phyloP scores from a whole-genome alignment of 2,113 vertebrate genomes.

The Piaya cayana region DNA sequence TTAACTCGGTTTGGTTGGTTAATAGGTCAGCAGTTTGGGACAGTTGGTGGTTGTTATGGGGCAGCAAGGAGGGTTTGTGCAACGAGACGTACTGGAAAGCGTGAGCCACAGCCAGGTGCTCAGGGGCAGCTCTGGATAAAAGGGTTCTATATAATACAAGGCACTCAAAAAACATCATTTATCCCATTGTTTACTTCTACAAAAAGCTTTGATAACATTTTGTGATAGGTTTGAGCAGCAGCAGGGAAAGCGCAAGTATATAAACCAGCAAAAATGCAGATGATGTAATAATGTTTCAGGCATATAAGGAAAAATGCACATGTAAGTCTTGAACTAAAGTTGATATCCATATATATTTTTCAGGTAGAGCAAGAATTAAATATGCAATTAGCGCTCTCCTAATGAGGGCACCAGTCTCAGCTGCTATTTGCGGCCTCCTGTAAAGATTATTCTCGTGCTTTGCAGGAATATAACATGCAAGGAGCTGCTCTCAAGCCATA shows the following conservation, averaged over 20 bases:
- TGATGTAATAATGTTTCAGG: background rate
- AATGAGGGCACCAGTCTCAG: background rate
- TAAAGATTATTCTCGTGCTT: background rate
- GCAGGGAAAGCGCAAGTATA: background rate
- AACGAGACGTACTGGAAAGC: background rate
- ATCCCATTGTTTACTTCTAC: background rate
- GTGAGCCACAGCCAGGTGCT: background rate
- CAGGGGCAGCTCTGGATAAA: background rate
- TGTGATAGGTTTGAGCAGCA: background rate
- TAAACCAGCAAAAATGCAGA: background rate
- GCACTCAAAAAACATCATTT: background rate
- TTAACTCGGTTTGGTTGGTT: constrained; percentile 64
- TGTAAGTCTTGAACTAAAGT: background rate
- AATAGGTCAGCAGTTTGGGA: constrained; percentile 56
- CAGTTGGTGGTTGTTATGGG: constrained; percentile 7
- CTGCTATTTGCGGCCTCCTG: background rate
- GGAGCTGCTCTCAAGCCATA: background rate
- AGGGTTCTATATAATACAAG: background rate
- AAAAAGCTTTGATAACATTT: background rate
- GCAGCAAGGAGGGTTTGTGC: constrained; percentile 2
- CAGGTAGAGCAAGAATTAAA: background rate
- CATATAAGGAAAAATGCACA: background rate
- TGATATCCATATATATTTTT: background rate
- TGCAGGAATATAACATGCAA: background rate
- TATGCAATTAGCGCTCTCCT: background rate